Percentiles rank a stretch among this genome's conserved stretches.
These are phyloP conservation scores for Camponotus fellah DNA, from an alignment of 2,888 invertebrate species.

Conservation along the genomic window DNA sequence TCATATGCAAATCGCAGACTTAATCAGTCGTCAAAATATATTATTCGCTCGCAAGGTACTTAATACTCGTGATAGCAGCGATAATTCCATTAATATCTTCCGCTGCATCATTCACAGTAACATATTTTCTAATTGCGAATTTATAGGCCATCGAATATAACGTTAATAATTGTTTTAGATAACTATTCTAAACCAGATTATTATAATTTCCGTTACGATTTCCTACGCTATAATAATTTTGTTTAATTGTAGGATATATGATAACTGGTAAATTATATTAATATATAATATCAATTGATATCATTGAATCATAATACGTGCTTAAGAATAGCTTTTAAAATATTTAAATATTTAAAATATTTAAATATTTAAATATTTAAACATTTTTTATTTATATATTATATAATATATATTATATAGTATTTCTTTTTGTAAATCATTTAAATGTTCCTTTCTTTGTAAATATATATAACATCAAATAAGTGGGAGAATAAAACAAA, in stretches of 20 bases:
- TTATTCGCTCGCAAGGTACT: constrained; percentile 40
- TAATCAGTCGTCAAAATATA: constrained; percentile 55
- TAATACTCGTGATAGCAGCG: constrained; percentile 42
- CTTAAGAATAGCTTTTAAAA: not conserved
- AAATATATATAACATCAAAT: not conserved
- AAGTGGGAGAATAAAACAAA: not conserved
- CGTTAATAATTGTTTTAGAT: constrained; percentile 36
- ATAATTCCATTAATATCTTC: constrained; percentile 51
- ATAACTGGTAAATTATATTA: constrained; percentile 27
- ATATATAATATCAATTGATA: not conserved
- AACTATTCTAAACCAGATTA: constrained; percentile 16
- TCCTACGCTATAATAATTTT: constrained; percentile 22
- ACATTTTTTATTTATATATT: not conserved
- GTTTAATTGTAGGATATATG: not conserved
- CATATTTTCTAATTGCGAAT: constrained; percentile 43
- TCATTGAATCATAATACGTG: not conserved
- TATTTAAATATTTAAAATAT: no score
- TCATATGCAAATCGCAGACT: constrained; percentile 54
- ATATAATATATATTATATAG: no score
- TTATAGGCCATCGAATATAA: constrained; percentile 12
- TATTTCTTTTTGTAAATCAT: not conserved
- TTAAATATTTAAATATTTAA: not conserved
- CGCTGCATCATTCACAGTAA: not conserved
- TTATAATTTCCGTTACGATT: constrained; percentile 28
- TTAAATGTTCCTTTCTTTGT: not conserved